Conservation (phyloP, 2,888 invertebrate genomes). For the Trisateles emortualis region DNA sequence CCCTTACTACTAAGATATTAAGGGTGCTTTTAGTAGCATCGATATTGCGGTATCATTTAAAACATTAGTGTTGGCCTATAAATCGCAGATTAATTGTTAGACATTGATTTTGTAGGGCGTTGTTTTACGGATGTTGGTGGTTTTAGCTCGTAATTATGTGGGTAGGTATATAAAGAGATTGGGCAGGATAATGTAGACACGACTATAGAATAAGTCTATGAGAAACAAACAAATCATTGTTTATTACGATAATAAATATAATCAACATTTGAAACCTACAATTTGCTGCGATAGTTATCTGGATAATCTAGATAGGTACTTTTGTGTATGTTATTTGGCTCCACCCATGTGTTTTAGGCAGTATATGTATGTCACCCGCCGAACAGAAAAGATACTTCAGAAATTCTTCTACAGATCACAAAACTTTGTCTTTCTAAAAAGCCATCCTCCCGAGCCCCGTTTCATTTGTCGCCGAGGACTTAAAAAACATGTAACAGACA, state of each 20-base stretch:
- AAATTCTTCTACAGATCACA: too few species aligned
- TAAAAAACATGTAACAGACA: too few species aligned
- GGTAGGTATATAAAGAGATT: constrained; percentile 22
- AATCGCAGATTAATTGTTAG: constrained; percentile 64
- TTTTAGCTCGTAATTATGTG: constrained; percentile 29
- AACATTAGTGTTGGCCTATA: constrained; percentile 48
- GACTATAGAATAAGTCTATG: constrained; percentile 20
- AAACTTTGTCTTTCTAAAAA: too few species aligned
- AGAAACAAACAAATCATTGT: constrained; percentile 16
- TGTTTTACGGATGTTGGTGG: constrained; percentile 48
- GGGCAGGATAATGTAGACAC: constrained; percentile 21
- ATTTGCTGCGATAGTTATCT: neutral
- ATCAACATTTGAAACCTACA: constrained; percentile 5
- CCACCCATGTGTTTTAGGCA: too few species aligned
- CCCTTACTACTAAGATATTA: constrained; percentile 35
- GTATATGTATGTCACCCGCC: too few species aligned
- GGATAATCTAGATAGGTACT: neutral
- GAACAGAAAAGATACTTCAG: too few species aligned
- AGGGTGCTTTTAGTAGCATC: constrained; percentile 21
- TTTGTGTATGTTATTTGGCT: too few species aligned
- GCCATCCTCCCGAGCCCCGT: too few species aligned
- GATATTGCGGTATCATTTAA: constrained; percentile 9
- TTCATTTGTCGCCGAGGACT: too few species aligned
- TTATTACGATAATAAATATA: constrained; percentile 1
- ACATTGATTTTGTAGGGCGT: constrained; percentile 55